Percentiles rank a stretch among this genome's conserved stretches.
Conservation (phyloP, 2,888 invertebrate species). For the Hyposoter dolosus region DNA sequence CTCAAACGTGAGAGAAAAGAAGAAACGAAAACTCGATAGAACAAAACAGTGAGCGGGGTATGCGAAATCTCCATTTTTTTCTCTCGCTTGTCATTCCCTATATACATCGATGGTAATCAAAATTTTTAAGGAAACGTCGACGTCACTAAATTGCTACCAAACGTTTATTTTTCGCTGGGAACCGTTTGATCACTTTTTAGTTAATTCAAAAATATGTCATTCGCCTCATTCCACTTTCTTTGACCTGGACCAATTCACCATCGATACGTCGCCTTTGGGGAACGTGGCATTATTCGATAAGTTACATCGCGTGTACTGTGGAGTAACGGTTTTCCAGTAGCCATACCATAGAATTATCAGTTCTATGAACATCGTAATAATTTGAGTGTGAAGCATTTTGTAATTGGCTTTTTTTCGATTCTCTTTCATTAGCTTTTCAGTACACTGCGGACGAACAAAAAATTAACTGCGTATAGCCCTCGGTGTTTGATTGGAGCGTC, state of each 20-base stretch:
- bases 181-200: neutral
- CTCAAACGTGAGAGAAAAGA: slow-evolving; percentile 44
- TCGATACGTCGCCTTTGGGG: neutral
- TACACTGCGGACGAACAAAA: neutral
- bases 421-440: neutral
- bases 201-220: neutral
- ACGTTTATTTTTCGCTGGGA: neutral
- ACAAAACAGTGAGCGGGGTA: slow-evolving; percentile 17
- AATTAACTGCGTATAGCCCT: neutral
- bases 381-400: neutral
- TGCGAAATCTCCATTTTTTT: slow-evolving; percentile 10
- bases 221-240: neutral
- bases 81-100: neutral
- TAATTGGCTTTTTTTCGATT: slow-evolving; percentile 9
- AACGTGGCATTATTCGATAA: neutral
- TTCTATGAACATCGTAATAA: neutral
- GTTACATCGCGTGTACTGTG: neutral
- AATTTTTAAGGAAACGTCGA: neutral
- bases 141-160: neutral
- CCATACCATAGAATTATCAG: neutral
- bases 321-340: neutral
- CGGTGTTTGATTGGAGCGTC: slow-evolving; percentile 46
- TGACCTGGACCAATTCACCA: neutral
- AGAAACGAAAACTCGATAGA: neutral
- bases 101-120: neutral